Evolutionary conservation across 2,797 vertebrate genomes (phyloP).

Genomic region (Aphelocoma californica): DNA sequence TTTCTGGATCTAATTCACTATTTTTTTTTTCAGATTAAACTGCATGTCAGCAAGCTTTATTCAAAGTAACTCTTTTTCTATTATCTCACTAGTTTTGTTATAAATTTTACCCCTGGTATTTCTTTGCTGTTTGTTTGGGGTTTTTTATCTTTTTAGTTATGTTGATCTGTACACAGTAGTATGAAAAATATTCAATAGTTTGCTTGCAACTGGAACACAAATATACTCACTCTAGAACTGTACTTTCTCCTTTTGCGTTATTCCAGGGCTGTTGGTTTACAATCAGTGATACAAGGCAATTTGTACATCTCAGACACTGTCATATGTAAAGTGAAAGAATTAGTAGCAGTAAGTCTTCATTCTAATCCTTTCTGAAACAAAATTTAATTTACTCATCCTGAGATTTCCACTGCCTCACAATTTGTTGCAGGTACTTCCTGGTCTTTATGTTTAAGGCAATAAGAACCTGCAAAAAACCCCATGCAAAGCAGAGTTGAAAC

Average conservation of each 20-base stretch:
- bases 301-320: neutral
- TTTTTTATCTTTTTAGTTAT: neutral
- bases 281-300: neutral
- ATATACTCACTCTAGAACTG: neutral
- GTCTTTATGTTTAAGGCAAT: neutral
- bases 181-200: neutral
- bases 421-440: neutral
- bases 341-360: neutral
- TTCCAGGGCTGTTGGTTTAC: neutral
- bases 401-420: neutral
- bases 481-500: neutral
- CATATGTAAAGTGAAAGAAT: neutral
- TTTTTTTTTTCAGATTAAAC: neutral
- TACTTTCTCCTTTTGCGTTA: neutral
- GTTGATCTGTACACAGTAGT: neutral
- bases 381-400: neutral
- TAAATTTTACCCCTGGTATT: neutral
- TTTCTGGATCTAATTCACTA: neutral
- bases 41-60: neutral
- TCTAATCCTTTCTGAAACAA: neutral
- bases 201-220: neutral
- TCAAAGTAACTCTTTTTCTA: neutral
- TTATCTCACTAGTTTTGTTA: neutral
- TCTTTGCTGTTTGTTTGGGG: neutral
- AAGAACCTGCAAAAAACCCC: neutral